Conservation (phyloP, 2,888 invertebrate genomes). For the Acleris literana region DNA sequence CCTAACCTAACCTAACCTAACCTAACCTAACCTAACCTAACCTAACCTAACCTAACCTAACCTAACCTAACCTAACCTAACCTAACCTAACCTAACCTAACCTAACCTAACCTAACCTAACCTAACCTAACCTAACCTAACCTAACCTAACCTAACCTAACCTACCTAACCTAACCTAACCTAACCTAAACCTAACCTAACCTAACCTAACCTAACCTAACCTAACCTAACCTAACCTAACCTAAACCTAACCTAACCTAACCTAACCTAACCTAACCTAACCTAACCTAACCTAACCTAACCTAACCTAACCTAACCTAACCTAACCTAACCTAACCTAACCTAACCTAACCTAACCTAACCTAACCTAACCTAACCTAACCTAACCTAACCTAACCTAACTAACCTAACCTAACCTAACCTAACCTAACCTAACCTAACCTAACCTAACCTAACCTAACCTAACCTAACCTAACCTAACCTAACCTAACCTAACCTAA, state of each 20-base stretch:
- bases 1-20: slow-evolving; percentile 28
- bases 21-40: slow-evolving; percentile 28
- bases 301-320: slow-evolving; percentile 40
- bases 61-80: slow-evolving; percentile 28
- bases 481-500: slow-evolving; percentile 20
- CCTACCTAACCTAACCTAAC: no score
- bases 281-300: slow-evolving; percentile 40
- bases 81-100: slow-evolving; percentile 28
- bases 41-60: slow-evolving; percentile 28
- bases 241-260: no score
- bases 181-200: slow-evolving; percentile 25
- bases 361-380: slow-evolving; percentile 40
- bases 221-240: slow-evolving; percentile 28
- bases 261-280: slow-evolving; percentile 37
- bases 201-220: slow-evolving; percentile 28
- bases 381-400: slow-evolving; percentile 40
- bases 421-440: slow-evolving; percentile 18
- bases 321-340: slow-evolving; percentile 40
- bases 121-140: slow-evolving; percentile 28
- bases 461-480: slow-evolving; percentile 20
- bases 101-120: slow-evolving; percentile 28
- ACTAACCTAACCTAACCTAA: slow-evolving; percentile 11
- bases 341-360: slow-evolving; percentile 40
- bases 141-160: slow-evolving; percentile 17
- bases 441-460: slow-evolving; percentile 20